Percentiles rank a stretch among this genome's conserved stretches.
Evolutionary conservation across 2,888 invertebrate genomes (phyloP).

Genomic region (Exephanes ischioxanthus): DNA sequence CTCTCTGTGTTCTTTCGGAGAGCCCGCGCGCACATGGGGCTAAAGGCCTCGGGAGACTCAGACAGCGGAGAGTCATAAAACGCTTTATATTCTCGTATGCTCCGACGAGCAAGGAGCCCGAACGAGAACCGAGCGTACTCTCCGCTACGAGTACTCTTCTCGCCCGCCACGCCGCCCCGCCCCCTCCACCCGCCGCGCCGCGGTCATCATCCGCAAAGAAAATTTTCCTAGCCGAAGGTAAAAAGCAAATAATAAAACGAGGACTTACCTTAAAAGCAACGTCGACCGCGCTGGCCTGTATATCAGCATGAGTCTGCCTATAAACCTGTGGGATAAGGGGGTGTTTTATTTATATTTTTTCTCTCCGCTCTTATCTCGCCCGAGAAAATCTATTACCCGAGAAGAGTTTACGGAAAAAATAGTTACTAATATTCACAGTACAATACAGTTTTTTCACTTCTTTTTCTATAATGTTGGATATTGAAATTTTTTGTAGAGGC

Average conservation of each 20-base stretch:
- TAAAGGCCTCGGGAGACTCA: conserved; percentile 67
- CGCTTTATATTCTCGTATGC: conserved; percentile 72
- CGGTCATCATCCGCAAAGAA: conserved; percentile 13
- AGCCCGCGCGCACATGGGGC: conserved; percentile 32
- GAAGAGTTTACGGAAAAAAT: not conserved
- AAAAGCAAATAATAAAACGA: conserved; percentile 62
- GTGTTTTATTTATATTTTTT: conserved; percentile 40
- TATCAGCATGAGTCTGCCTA: conserved; percentile 27
- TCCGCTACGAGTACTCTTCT: conserved; percentile 33
- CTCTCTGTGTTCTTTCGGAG: conserved; percentile 1
- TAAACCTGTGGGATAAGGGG: conserved; percentile 42
- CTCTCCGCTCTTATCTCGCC: conserved; percentile 1
- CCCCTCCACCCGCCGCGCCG: not conserved
- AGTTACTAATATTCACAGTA: too few relatives aligned
- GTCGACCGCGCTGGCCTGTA: conserved; percentile 16
- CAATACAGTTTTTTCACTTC: too few relatives aligned
- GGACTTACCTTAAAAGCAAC: conserved; percentile 52
- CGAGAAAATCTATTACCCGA: not conserved
- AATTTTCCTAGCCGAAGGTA: conserved; percentile 59
- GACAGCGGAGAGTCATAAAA: conserved; percentile 71
- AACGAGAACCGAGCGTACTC: conserved; percentile 54
- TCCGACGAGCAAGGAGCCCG: conserved; percentile 50
- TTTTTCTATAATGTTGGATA: too few relatives aligned
- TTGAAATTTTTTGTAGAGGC: too few relatives aligned
- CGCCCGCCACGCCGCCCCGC: not conserved